Evolutionary conservation across 2,888 invertebrate species (phyloP), one percentile per base, ranked within the genome.

Genomic region (Phragmatobia fuliginosa): DNA sequence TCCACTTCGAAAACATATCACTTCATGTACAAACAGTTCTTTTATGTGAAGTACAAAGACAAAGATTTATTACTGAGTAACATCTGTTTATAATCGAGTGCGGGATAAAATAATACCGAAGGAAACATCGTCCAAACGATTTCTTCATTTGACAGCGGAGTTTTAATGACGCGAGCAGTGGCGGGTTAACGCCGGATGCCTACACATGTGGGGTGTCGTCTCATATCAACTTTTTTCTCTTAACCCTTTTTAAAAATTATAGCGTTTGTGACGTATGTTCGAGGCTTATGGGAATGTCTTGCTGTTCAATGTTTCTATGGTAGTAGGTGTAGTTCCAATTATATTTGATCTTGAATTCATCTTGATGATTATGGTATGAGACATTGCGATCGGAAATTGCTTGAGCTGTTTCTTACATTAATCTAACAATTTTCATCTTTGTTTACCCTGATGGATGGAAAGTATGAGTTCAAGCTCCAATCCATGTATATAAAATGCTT

Each of bases 71-170:
- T 79, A 81, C 85, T 76, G 82, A 84, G 86, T 84, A 89, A 88
- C 94, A 94, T 93, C 89, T 94, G 94, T 88, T 93, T 91, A 91
- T 92, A 94, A 94, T 93, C 92, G 87, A 78, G 84, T 85, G 81
- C 90, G 70, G 72, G 71, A 79, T 81, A 81, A 83, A 79, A 90
- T 91, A 90, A 91, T 89, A 86, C 89, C 80, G 85, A 73, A 89
- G 90, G 92, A 91, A 91, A 88, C 84, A 81, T 80, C 83, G 85
- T 86, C 88, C 84, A 83, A 85, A 87, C 79, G 89, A 90, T 90
- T 90, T 87, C 87, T 88, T 85, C 89, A 84, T 88, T 90, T 91
- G 91, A 91, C 92, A 90, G 91, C 86, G 82, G 80, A 83, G 83
- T 83, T 88, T 87, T 91, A 92, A 92, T 91, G 92, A 88, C 86